Conservation (phyloP, 2,113 vertebrate species). For the Rhombomys opimus region DNA sequence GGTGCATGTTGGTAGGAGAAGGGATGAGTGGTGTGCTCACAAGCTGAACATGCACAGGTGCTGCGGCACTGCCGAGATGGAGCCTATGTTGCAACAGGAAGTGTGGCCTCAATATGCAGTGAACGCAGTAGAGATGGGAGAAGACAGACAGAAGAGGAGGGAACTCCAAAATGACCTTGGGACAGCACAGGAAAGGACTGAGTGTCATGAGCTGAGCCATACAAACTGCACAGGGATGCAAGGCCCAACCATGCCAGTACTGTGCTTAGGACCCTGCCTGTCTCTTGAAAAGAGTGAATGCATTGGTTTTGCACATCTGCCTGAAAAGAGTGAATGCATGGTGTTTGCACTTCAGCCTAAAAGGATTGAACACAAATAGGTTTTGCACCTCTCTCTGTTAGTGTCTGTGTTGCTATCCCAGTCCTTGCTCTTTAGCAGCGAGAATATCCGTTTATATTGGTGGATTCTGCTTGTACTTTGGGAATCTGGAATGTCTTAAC, state of each 20-base stretch:
- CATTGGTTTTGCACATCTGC: neutral
- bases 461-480: neutral
- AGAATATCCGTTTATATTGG: neutral
- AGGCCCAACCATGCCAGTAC: too few relatives aligned
- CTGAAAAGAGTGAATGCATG: neutral
- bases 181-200: neutral
- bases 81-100: too few relatives aligned
- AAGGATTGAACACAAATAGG: accelerated
- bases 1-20: neutral
- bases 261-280: neutral
- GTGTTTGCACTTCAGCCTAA: neutral
- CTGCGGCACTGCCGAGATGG: neutral
- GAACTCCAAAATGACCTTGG: neutral
- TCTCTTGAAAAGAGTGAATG: too few relatives aligned
- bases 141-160: too few relatives aligned
- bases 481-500: neutral
- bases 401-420: neutral
- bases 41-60: too few relatives aligned
- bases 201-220: neutral
- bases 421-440: neutral
- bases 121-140: neutral
- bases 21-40: neutral
- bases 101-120: accelerated
- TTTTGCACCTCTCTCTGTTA: accelerated
- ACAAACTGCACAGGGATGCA: accelerated